phyloP scores from a whole-genome alignment of 2,797 vertebrate genomes.

The Sebastolobus alascanus region DNA sequence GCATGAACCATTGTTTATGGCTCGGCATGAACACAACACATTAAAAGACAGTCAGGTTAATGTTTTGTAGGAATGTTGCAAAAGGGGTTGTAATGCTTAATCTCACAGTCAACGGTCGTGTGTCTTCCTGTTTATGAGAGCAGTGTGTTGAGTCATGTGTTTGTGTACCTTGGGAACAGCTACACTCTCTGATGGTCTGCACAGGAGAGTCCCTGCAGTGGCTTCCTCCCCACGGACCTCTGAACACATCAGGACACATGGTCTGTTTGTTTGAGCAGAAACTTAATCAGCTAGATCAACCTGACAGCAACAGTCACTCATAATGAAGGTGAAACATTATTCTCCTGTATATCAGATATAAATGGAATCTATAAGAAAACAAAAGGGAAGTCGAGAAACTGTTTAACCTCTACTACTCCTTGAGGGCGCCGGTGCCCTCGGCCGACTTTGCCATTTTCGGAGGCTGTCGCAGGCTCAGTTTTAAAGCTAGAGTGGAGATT shows the following conservation, averaged over 20 bases:
- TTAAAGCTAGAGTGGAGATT: no score
- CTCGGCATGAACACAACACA: neutral
- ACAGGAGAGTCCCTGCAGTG: conserved; percentile 95
- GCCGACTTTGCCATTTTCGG: no score
- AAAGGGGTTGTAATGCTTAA: neutral
- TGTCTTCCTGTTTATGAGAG: conserved; percentile 15
- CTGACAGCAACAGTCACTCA: conserved; percentile 12
- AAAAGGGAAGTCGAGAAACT: neutral
- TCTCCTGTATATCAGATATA: neutral
- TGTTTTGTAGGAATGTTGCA: conserved; percentile 20
- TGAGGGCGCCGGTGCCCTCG: no score
- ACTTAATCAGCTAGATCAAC: conserved; percentile 45
- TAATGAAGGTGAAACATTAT: neutral
- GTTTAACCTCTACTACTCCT: neutral
- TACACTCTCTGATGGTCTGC: conserved; percentile 92
- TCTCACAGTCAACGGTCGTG: neutral
- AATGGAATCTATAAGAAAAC: neutral
- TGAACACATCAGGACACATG: conserved; percentile 97
- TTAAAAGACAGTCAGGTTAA: conserved; percentile 13
- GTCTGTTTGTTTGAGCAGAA: conserved; percentile 84
- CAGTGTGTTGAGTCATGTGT: conserved; percentile 12
- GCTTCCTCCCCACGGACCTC: conserved; percentile 94
- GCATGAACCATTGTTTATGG: neutral
- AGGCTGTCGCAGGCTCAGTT: no score
- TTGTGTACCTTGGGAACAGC: conserved; percentile 90